These are phyloP conservation scores for Cataglyphis albicans DNA, from an alignment of 2,888 invertebrate species.

Conservation along the genomic window DNA sequence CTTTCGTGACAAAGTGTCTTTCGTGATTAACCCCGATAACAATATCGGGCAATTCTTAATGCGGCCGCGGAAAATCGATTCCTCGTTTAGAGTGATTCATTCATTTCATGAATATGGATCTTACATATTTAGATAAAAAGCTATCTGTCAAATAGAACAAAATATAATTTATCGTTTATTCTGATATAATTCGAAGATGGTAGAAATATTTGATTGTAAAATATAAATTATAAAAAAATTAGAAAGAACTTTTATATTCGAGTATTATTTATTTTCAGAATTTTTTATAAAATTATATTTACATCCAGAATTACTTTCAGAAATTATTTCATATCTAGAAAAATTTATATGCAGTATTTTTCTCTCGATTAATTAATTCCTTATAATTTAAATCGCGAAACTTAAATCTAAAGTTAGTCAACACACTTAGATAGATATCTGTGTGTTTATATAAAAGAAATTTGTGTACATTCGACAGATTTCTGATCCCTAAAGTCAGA, in stretches of 20 bases:
- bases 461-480: background rate
- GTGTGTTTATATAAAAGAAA: background rate
- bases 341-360: background rate
- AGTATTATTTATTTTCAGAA: too few species aligned
- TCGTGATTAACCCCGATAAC: slow-evolving; percentile 36
- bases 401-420: background rate
- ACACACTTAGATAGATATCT: background rate
- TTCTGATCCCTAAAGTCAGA: background rate
- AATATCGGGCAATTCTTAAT: slow-evolving; percentile 46
- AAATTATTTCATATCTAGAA: background rate
- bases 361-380: background rate
- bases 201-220: background rate
- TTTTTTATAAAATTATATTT: too few species aligned
- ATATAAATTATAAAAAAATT: background rate
- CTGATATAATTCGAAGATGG: background rate
- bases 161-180: background rate
- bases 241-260: background rate
- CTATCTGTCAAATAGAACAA: background rate
- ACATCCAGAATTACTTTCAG: background rate
- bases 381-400: background rate
- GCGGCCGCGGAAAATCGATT: slow-evolving; percentile 39
- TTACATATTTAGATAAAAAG: background rate
- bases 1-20: slow-evolving; percentile 45
- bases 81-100: slow-evolving; percentile 32
- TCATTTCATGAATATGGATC: background rate